Conservation (phyloP, 23 tunicate species). For the Corella eumyota region DNA sequence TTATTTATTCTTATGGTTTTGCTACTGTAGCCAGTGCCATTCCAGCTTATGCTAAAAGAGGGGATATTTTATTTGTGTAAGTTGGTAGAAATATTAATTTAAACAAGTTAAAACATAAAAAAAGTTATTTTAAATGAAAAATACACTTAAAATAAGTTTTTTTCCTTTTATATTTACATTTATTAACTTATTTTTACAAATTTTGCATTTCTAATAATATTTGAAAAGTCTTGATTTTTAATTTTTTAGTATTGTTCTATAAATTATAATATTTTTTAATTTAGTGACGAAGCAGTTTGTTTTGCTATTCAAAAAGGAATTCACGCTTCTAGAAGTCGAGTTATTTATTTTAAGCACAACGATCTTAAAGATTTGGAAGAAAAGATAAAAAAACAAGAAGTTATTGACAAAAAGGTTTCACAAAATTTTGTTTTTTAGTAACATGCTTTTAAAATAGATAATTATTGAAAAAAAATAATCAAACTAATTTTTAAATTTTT, state of each 20-base stretch:
- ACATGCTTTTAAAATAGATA: background rate
- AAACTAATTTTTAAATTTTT: too few species aligned
- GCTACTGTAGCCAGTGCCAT: slow-evolving; percentile 97
- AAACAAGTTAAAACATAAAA: background rate
- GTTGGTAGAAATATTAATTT: slow-evolving; percentile 1
- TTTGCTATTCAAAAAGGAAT: slow-evolving; percentile 97
- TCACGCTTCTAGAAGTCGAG: slow-evolving; percentile 83
- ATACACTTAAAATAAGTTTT: background rate
- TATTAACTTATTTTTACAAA: background rate
- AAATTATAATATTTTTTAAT: background rate
- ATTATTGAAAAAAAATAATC: background rate
- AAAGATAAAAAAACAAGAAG: slow-evolving; percentile 50
- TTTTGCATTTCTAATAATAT: background rate
- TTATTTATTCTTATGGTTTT: slow-evolving; percentile 95
- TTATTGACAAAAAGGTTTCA: slow-evolving; percentile 45
- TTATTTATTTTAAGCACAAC: slow-evolving; percentile 90
- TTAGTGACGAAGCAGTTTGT: slow-evolving; percentile 83
- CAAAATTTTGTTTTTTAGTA: background rate
- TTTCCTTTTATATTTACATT: background rate
- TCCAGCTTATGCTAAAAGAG: slow-evolving; percentile 95
- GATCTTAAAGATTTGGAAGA: slow-evolving; percentile 91
- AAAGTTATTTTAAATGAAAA: background rate
- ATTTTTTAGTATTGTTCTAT: too few species aligned
- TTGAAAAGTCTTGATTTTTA: background rate
- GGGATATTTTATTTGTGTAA: slow-evolving; percentile 90